Evolutionary conservation across 2,797 vertebrate genomes (phyloP).

Genomic region (Amblyopsis hoosieri): DNA sequence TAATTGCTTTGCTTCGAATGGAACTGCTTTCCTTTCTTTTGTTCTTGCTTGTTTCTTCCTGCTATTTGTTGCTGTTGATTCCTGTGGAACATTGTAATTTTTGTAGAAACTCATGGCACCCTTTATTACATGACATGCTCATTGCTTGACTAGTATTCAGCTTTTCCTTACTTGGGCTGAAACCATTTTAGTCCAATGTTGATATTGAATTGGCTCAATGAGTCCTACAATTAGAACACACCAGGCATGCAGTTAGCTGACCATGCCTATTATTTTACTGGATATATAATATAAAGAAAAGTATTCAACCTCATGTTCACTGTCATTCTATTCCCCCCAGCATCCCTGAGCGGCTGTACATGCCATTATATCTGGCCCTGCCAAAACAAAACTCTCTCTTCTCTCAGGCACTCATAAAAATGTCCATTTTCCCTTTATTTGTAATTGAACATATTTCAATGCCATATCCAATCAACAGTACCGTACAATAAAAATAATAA

Average conservation of each 20-base stretch:
- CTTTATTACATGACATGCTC: constrained; percentile 63
- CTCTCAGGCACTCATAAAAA: constrained; percentile 73
- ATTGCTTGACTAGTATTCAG: constrained; percentile 63
- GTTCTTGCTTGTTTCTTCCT: constrained; percentile 66
- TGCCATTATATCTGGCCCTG: constrained; percentile 43
- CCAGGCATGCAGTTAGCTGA: constrained; percentile 49
- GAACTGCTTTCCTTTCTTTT: constrained; percentile 61
- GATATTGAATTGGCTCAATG: constrained; percentile 73
- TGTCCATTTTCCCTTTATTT: constrained; percentile 66
- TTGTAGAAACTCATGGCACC: constrained; percentile 67
- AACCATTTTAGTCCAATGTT: constrained; percentile 65
- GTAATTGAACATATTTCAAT: constrained; percentile 66
- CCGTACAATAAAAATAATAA: constrained; percentile 47
- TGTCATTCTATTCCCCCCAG: constrained; percentile 34
- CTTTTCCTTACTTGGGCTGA: constrained; percentile 65
- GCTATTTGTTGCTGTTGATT: constrained; percentile 73
- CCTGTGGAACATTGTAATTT: constrained; percentile 76
- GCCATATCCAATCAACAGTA: constrained; percentile 48
- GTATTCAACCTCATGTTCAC: constrained; percentile 41
- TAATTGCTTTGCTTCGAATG: constrained; percentile 71
- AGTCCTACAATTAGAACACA: constrained; percentile 61
- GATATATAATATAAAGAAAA: constrained; percentile 46
- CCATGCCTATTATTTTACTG: constrained; percentile 50
- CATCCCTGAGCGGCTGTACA: constrained; percentile 29
- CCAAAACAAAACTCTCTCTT: constrained; percentile 48